phyloP scores from a whole-genome alignment of 1,140 invertebrate genomes.

The Nomia melanderi region DNA sequence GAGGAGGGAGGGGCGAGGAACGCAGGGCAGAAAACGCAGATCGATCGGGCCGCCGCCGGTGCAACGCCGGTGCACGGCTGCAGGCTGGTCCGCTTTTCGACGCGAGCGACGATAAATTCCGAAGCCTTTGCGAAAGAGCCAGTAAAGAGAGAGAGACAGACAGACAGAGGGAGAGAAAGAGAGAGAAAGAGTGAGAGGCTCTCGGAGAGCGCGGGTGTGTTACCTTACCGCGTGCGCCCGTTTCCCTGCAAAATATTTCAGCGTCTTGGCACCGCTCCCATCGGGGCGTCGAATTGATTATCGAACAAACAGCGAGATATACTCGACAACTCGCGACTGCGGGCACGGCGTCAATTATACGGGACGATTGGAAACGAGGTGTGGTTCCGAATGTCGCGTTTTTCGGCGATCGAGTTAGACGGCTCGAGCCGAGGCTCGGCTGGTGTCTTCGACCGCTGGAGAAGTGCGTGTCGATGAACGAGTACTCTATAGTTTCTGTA shows the following conservation, averaged over 20 bases:
- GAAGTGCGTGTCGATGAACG: too few relatives aligned
- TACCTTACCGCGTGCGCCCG: neutral
- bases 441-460: too few relatives aligned
- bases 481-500: too few relatives aligned
- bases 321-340: conserved; percentile 49
- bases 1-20: conserved; percentile 10
- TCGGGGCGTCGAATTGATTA: conserved; percentile 69
- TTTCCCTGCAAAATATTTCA: conserved; percentile 69
- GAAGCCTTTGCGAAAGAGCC: neutral
- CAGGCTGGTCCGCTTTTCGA: conserved; percentile 46
- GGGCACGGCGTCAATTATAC: too few relatives aligned
- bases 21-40: conserved; percentile 43
- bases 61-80: conserved; percentile 28
- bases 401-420: too few relatives aligned
- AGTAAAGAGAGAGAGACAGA: too few relatives aligned
- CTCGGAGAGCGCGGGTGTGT: too few relatives aligned
- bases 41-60: conserved; percentile 48
- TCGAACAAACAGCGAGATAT: conserved; percentile 71
- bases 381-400: too few relatives aligned
- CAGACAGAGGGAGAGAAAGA: too few relatives aligned
- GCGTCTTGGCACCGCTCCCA: conserved; percentile 60
- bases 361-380: too few relatives aligned
- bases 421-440: too few relatives aligned
- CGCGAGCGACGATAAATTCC: conserved; percentile 57
- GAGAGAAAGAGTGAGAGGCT: too few relatives aligned